Evolutionary conservation across 1,140 invertebrate species (phyloP), one percentile per base, ranked within the genome.

Genomic region (Drosophila bifasciata): DNA sequence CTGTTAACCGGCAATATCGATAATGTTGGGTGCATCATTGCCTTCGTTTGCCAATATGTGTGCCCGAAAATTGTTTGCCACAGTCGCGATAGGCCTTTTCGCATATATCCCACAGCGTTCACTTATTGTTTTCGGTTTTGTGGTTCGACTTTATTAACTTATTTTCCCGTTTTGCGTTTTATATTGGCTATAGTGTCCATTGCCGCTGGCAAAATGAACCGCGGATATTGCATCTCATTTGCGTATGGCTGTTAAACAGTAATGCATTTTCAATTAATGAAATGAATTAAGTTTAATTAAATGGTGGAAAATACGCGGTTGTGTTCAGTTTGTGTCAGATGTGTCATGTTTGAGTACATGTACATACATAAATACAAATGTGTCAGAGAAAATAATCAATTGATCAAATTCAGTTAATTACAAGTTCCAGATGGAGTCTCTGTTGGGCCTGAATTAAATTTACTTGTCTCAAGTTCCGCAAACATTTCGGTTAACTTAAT

Each of bases 211-310:
- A 21, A 21, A 21, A 21, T 21, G 19, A 3, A 21, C 3, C 19
- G 3, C 19, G 19, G 19, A 43, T 41, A 63, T n/a, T 32, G 62
- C 0, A 46, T 25, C 68, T 45, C 46, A 63, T 73, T 73, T 64
- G 57, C 70, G 73, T 73, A 73, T 73, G 70, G 46, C 70, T 56
- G 68, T 73, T 73, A 40, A 73, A 73, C 69, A 73, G 63, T 72
- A 73, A 73, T 73, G 69, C 50, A 53, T 73, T 72, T 72, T 36
- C 70, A 68, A 72, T 72, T 50, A 70, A 46, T 70, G 36, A 21
- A 36, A 19, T 44, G 17, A 19, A 16, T 19, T 46, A 19, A 62
- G 28, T 15, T 11, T 9, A 13, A 19, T 58, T 25, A 19, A 61
- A 9, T 21, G 6, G 25, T 0, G 3, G 7, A 2, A 28, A 8